These are phyloP conservation scores for Cuniculus paca DNA, from an alignment of 2,797 vertebrate genomes.

Conservation along the genomic window DNA sequence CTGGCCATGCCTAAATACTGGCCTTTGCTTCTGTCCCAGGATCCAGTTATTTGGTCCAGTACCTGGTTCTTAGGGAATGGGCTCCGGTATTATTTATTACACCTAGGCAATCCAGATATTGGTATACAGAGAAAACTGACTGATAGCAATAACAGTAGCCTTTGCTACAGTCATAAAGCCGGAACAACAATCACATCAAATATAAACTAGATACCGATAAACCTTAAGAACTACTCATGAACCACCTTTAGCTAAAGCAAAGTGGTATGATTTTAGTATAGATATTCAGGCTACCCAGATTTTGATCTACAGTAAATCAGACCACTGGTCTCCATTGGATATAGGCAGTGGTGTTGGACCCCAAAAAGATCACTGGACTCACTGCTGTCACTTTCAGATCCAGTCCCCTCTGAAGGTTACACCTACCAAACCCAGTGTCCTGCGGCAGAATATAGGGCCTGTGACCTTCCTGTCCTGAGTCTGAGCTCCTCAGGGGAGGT, in stretches of 20 bases:
- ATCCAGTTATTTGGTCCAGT: background rate
- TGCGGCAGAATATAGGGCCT: background rate
- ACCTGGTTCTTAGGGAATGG: background rate
- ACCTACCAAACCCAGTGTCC: background rate
- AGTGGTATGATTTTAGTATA: background rate
- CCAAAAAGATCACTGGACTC: background rate
- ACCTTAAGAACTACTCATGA: background rate
- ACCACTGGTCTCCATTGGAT: background rate
- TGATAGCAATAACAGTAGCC: background rate
- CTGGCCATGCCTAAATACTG: background rate
- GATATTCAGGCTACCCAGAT: background rate
- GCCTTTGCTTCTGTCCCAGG: background rate
- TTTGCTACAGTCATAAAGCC: background rate
- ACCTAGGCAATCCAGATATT: background rate
- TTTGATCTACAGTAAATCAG: background rate
- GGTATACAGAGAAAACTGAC: background rate
- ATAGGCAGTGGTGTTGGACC: background rate
- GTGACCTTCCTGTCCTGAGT: background rate
- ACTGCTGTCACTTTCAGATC: background rate
- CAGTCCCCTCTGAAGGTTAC: background rate
- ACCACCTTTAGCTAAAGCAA: background rate
- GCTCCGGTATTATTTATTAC: background rate
- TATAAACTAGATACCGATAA: background rate
- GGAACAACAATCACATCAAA: background rate
- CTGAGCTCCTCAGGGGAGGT: background rate